phyloP scores from a whole-genome alignment of 2,888 invertebrate species.

The Molorchus minor region DNA sequence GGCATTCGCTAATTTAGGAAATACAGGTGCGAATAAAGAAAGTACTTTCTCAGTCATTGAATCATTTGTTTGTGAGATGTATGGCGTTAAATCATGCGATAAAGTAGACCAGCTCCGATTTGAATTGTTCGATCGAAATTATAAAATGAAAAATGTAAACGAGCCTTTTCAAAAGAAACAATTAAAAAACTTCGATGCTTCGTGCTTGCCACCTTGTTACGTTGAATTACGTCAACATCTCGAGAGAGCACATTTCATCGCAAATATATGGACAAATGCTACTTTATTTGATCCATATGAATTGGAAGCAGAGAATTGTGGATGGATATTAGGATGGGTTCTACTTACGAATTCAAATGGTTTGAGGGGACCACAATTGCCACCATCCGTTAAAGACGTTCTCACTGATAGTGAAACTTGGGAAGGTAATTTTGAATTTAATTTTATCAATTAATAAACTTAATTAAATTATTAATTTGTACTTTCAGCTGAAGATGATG shows the following conservation, averaged over 20 bases:
- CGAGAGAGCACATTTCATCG: constrained; percentile 15
- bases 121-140: constrained; percentile 21
- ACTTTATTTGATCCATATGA: constrained; percentile 20
- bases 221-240: constrained; percentile 22
- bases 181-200: too few relatives aligned
- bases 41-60: constrained; percentile 7
- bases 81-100: constrained; percentile 1
- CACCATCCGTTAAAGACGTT: background rate
- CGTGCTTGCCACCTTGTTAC: constrained; percentile 20
- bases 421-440: background rate
- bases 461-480: too few relatives aligned
- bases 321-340: constrained; percentile 13
- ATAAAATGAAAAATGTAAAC: constrained; percentile 25
- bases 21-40: constrained; percentile 5
- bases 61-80: constrained; percentile 12
- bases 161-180: constrained; percentile 22
- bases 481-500: too few relatives aligned
- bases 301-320: constrained; percentile 17
- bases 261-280: constrained; percentile 22
- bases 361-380: background rate
- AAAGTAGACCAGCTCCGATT: background rate
- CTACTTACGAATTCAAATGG: constrained; percentile 16
- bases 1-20: background rate
- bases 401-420: background rate
- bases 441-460: background rate